Evolutionary conservation across 30 jellyfish, hydroid and myxozoan species (phyloP), one percentile per base, ranked within the genome.

Genomic region (Cassiopea xamachana): DNA sequence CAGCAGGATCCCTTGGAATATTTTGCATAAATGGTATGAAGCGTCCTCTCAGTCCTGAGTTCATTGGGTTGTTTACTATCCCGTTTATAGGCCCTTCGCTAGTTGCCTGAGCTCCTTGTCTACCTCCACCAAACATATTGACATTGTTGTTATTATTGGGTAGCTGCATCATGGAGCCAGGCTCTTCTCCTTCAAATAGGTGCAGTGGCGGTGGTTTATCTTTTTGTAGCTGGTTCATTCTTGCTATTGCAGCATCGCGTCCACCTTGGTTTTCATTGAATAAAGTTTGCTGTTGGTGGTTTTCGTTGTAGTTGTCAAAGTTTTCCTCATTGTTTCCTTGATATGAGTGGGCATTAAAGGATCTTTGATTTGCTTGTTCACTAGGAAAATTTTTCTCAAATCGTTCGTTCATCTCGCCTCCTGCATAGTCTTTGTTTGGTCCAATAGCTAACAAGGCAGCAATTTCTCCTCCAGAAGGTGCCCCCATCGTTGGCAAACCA

Each of bases 141-240:
- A 74, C 49, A 16, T 59, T 76, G 64, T 55, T 74, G 14, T 50
- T 39, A 7, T 46, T 78, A 8, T 72, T 77, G 3, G 46, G 85
- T n/a, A 77, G 2, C 45, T 18, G 87, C 4, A 59, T 48, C 17
- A 3, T 8, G 69, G 79, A 88, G 1, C 60, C 76, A 1, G 86
- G 81, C 13, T 88, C 83, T 27, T 51, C 73, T 13, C 75, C 89
- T 69, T 88, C 90, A 83, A 73, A 88, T 2, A 88, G 17, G 18
- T 88, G 95, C 15, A 88, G 86, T 16, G 95, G 95, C 2, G 95
- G 90, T 10, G 95, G 95, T 62, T 88, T 88, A 10, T 88, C 75
- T 5, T 45, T 61, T n/a, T 60, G 44, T 75, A 88, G 47, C 71
- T 79, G 95, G 45, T 69, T 79, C 75, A 88, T 48, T 72, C 79